phyloP scores from a whole-genome alignment of 2,113 vertebrate genomes.

The Megaleporinus macrocephalus region DNA sequence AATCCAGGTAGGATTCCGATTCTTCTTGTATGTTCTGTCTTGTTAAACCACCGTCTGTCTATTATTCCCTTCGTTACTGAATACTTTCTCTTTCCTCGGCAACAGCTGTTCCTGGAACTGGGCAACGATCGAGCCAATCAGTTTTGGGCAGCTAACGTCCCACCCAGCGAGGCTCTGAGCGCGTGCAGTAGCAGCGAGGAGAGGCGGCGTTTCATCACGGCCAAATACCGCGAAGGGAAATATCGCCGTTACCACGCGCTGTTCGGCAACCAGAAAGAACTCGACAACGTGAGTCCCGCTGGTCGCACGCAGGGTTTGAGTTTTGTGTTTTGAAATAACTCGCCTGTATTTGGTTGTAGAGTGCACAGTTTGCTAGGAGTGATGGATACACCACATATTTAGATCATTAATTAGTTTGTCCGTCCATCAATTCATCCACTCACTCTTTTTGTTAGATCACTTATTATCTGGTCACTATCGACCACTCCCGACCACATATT shows the following conservation, averaged over 20 bases:
- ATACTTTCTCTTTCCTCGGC: not conserved
- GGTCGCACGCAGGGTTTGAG: not conserved
- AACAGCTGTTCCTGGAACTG: constrained; percentile 85
- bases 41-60: not conserved
- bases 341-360: too few species aligned
- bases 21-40: not conserved
- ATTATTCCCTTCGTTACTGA: too few species aligned
- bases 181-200: constrained; percentile 79
- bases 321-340: not conserved
- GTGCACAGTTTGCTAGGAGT: too few species aligned
- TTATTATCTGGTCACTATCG: too few species aligned
- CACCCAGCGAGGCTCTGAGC: constrained; percentile 87
- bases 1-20: constrained; percentile 79
- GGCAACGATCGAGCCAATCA: constrained; percentile 85
- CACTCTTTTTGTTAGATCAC: too few species aligned
- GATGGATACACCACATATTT: too few species aligned
- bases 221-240: constrained; percentile 94
- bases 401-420: too few species aligned
- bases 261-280: constrained; percentile 91
- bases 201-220: constrained; percentile 80
- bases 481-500: too few species aligned
- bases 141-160: constrained; percentile 95
- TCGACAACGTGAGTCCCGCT: constrained; percentile 83
- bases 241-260: constrained; percentile 92
- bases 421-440: too few species aligned